These are phyloP conservation scores for Micrasema minimum DNA, from an alignment of 1,140 invertebrate species.

Conservation along the genomic window DNA sequence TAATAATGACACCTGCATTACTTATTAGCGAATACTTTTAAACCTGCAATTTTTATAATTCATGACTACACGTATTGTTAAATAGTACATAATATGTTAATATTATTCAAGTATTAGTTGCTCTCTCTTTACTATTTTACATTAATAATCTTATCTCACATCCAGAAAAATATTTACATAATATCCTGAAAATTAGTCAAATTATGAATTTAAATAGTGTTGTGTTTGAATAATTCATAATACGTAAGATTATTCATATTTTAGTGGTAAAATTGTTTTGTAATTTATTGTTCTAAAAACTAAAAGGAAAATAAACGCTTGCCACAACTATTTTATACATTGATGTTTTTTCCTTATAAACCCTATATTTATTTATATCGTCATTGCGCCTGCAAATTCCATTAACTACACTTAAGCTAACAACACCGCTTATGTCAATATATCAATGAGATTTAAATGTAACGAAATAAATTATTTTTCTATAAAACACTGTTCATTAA, in stretches of 20 bases:
- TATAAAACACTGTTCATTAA: too few relatives aligned
- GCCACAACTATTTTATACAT: constrained; percentile 36
- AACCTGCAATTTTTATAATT: constrained; percentile 32
- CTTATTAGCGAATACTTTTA: constrained; percentile 34
- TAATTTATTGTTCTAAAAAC: constrained; percentile 41
- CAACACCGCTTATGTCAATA: too few relatives aligned
- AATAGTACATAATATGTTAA: constrained; percentile 39
- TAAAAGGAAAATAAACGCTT: constrained; percentile 31
- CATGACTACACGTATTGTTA: constrained; percentile 35
- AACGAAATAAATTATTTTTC: too few relatives aligned
- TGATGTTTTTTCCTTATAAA: too few relatives aligned
- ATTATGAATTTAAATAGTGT: constrained; percentile 36
- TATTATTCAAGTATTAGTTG: constrained; percentile 48
- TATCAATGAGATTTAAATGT: too few relatives aligned
- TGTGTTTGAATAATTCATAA: constrained; percentile 36
- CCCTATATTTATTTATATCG: too few relatives aligned
- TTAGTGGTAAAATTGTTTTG: constrained; percentile 41
- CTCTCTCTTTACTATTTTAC: constrained; percentile 46
- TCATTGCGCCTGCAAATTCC: too few relatives aligned
- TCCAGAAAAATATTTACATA: constrained; percentile 26
- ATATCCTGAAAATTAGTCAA: constrained; percentile 35
- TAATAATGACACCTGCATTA: constrained; percentile 34
- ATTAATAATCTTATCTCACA: constrained; percentile 18
- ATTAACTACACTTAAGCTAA: too few relatives aligned
- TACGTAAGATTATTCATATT: constrained; percentile 29